phyloP scores from a whole-genome alignment of 2,113 vertebrate species.

The Vidua macroura region DNA sequence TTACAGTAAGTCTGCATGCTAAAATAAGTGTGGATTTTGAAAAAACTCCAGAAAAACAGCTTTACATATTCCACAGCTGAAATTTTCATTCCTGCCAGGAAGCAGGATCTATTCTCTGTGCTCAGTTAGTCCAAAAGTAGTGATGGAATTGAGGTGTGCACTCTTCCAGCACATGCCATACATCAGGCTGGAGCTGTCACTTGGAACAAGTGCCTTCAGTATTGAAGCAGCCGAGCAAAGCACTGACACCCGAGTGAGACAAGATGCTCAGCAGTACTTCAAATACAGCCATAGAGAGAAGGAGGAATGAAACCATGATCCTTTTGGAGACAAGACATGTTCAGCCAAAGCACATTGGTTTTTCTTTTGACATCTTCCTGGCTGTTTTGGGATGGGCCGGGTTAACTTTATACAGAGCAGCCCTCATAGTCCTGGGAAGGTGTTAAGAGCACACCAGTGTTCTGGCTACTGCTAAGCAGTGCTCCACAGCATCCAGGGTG shows the following conservation, averaged over 20 bases:
- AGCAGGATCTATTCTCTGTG: background rate
- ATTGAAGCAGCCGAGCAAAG: background rate
- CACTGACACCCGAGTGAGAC: background rate
- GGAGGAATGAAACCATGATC: background rate
- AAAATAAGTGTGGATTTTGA: background rate
- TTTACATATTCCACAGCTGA: background rate
- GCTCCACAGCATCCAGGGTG: background rate
- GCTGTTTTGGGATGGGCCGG: too few species aligned
- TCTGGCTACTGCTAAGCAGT: background rate
- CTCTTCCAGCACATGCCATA: fast-evolving
- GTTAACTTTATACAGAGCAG: background rate
- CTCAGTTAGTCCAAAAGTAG: too few species aligned
- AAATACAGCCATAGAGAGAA: background rate
- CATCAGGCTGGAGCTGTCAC: background rate
- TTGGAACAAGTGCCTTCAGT: background rate
- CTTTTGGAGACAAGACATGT: background rate
- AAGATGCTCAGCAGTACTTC: background rate
- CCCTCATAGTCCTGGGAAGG: background rate
- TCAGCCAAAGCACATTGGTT: background rate
- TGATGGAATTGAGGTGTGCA: too few species aligned
- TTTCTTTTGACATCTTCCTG: background rate
- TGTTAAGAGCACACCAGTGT: background rate
- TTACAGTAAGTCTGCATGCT: background rate
- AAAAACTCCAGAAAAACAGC: background rate
- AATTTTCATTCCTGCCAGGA: background rate